Evolutionary conservation across 2,113 vertebrate species (phyloP), one percentile per base, ranked within the genome.

Genomic region (Reinhardtius hippoglossoides): DNA sequence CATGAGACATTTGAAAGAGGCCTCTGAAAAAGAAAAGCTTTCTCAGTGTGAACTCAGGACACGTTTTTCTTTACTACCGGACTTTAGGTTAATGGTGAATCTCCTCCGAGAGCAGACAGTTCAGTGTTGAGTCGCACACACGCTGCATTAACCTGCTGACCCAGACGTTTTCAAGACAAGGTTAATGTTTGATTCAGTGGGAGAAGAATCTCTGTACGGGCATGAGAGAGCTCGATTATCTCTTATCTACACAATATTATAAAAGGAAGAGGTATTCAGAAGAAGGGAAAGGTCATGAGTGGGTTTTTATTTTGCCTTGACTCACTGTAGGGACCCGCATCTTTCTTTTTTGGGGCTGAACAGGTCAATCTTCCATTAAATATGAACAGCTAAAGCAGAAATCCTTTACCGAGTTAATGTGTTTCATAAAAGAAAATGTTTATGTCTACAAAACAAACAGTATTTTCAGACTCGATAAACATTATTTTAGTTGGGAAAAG

Each of bases 391-490:
- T 48, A 50, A 24, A 50, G 13, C 26, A 67, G 40, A 77, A 44
- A 54, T 66, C 26, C 61, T 31, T 78, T 86, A 80, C 67, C 56
- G 67, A 76, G 72, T 74, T 35, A 31, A 26, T 57, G 24, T 60
- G 55, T 80, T 83, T 67, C 35, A 54, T 50, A 14, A 72, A 82
- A 74, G 78, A 66, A 74, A 78, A 67, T 65, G 64, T 62, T 78
- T 62, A 37, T 20, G 35, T 69, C 26, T 40, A 59, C 67, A 67
- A 77, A 76, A 40, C 54, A 76, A 78, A 81, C 71, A 67, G 69
- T 10, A 5, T 61, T 55, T 68, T 60, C 56, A 79, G 70, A 72
- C 72, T 57, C n/a, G 21, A 59, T 74, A 57, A 76, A 80, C 46
- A 69, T 79, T 70, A 61, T 55, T 85, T 44, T 5, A 42, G 26